These are phyloP conservation scores for Paramormyrops kingsleyae DNA, from an alignment of 2,113 vertebrate genomes.

Conservation along the genomic window DNA sequence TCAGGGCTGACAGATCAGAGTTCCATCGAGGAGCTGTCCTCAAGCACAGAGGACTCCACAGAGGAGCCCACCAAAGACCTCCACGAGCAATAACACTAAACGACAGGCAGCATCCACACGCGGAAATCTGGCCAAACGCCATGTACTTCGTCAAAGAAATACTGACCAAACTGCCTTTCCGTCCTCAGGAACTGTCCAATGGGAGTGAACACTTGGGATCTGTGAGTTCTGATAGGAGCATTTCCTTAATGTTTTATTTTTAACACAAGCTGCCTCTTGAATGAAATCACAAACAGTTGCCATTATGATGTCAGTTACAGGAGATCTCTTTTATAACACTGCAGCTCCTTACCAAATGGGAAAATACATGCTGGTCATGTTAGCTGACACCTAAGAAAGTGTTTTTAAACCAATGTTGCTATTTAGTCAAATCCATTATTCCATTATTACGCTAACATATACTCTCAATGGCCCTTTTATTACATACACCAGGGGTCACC, in stretches of 20 bases:
- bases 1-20: conserved; percentile 68
- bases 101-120: not conserved
- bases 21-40: conserved; percentile 52
- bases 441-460: not conserved
- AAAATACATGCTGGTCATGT: conserved; percentile 60
- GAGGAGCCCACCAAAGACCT: conserved; percentile 11
- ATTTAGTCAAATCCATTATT: not conserved
- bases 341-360: not conserved
- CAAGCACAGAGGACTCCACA: conserved; percentile 44
- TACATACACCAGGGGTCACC: not conserved
- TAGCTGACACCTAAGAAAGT: conserved; percentile 12
- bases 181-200: not conserved
- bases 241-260: not conserved
- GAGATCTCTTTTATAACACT: not conserved
- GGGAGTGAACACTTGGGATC: not conserved
- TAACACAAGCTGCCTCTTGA: not conserved
- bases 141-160: not conserved
- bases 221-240: not conserved
- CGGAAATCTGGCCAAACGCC: not conserved
- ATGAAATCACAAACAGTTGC: not conserved
- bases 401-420: conserved; percentile 1
- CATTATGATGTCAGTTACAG: not conserved
- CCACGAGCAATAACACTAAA: conserved; percentile 9
- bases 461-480: not conserved
- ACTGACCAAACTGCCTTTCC: conserved; percentile 9